Conservation (phyloP, 2,113 vertebrate species). For the Syrrhaptes paradoxus region DNA sequence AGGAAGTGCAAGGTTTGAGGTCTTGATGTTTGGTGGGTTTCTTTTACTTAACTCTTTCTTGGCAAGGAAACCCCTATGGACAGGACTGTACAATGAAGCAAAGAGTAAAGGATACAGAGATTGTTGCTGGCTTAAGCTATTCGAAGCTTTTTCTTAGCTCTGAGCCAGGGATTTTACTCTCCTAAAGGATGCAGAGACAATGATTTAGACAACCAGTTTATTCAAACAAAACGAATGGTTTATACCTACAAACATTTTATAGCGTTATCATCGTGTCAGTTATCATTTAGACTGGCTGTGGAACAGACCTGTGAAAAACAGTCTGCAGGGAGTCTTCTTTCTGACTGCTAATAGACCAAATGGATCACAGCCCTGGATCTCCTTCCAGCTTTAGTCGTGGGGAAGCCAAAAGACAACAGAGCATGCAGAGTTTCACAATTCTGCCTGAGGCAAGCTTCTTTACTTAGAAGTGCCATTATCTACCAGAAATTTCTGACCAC, state of each 20-base stretch:
- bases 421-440: not conserved
- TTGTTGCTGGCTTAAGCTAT: not conserved
- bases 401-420: not conserved
- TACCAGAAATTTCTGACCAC: not conserved
- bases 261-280: slow-evolving; percentile 1
- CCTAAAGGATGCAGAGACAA: not conserved
- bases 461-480: not conserved
- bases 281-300: not conserved
- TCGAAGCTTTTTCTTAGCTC: not conserved
- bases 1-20: not conserved
- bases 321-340: not conserved
- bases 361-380: not conserved
- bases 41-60: not conserved
- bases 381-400: not conserved
- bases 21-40: not conserved
- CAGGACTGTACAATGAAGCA: not conserved
- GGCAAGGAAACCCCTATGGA: not conserved
- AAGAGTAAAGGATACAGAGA: not conserved
- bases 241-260: slow-evolving; percentile 7
- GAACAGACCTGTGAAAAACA: not conserved
- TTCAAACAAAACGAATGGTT: not conserved
- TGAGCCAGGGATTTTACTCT: not conserved
- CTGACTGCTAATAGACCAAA: not conserved
- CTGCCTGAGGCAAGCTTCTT: not conserved
- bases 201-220: not conserved